Evolutionary conservation across 2,797 vertebrate species (phyloP).

Genomic region (Muraenolepis orangiensis): DNA sequence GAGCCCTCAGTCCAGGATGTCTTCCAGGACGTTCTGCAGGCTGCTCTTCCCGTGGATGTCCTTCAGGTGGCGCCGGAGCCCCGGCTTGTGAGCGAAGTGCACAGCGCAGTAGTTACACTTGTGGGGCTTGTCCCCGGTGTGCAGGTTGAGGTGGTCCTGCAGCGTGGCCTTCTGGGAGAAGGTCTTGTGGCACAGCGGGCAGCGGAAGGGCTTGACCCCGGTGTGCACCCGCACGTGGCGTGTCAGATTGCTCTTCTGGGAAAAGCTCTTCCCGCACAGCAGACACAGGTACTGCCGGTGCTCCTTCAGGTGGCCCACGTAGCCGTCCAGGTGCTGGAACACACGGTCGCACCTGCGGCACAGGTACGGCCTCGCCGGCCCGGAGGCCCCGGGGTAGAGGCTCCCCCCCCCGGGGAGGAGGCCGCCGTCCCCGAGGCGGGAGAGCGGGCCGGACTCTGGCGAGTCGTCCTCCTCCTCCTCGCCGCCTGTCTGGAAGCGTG

Average conservation of each 20-base stretch:
- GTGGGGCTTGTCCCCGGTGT: slow-evolving; percentile 54
- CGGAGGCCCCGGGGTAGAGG: slow-evolving; percentile 15
- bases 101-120: slow-evolving; percentile 52
- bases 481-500: slow-evolving; percentile 21
- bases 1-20: slow-evolving; percentile 20
- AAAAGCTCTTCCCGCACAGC: slow-evolving; percentile 66
- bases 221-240: slow-evolving; percentile 59
- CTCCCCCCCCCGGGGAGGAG: slow-evolving; percentile 11
- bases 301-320: slow-evolving; percentile 65
- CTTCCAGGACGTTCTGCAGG: slow-evolving; percentile 50
- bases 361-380: slow-evolving; percentile 62
- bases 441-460: slow-evolving; percentile 5
- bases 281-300: slow-evolving; percentile 66
- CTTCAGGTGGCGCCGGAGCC: slow-evolving; percentile 59
- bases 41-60: slow-evolving; percentile 56
- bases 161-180: slow-evolving; percentile 65
- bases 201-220: slow-evolving; percentile 64
- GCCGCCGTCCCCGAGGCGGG: slow-evolving; percentile 9
- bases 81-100: slow-evolving; percentile 53
- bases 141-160: slow-evolving; percentile 67
- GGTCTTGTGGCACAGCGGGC: slow-evolving; percentile 65
- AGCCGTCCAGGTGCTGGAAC: slow-evolving; percentile 66
- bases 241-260: slow-evolving; percentile 62
- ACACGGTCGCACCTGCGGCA: slow-evolving; percentile 64
- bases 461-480: no score